A percentile compares a stretch with the other conserved stretches of the same genome.
Evolutionary conservation across 2,888 invertebrate species (phyloP).

Genomic region (Xanthorhoe designata): DNA sequence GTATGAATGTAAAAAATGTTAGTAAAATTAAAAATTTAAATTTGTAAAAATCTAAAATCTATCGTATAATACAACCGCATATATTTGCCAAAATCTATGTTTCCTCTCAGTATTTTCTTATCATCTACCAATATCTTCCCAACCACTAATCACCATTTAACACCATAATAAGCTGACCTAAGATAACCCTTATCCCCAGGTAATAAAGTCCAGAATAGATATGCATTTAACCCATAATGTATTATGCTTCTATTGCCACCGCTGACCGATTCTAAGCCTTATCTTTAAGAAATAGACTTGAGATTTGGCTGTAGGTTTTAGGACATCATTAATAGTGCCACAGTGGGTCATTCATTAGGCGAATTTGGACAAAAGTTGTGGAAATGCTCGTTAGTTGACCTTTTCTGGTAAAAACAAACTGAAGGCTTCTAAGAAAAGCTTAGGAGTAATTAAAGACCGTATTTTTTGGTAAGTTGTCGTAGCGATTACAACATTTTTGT

Average conservation of each 20-base stretch:
- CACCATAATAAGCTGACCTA: conserved; percentile 29
- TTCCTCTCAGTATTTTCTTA: neutral
- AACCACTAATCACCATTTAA: conserved; percentile 42
- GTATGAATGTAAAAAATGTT: too few relatives aligned
- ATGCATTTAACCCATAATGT: conserved; percentile 9
- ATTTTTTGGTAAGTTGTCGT: neutral
- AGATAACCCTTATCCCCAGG: conserved; percentile 25
- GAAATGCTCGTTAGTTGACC: conserved; percentile 39
- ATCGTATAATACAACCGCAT: too few relatives aligned
- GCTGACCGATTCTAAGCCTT: conserved; percentile 12
- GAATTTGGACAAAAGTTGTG: conserved; percentile 30
- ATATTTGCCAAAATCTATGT: neutral
- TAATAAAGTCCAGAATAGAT: conserved; percentile 29
- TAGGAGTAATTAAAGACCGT: neutral
- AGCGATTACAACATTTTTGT: neutral
- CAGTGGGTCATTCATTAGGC: conserved; percentile 31
- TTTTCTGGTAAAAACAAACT: conserved; percentile 39
- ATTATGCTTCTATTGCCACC: conserved; percentile 3
- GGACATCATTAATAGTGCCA: conserved; percentile 20
- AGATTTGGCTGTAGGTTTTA: conserved; percentile 5
- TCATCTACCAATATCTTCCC: conserved; percentile 2
- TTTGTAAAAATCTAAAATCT: too few relatives aligned
- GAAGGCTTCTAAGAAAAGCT: neutral
- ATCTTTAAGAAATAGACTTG: conserved; percentile 6
- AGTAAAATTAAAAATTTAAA: too few relatives aligned